Evolutionary conservation across 2,113 vertebrate genomes (phyloP), one percentile per base, ranked within the genome.

Genomic region (Colistium nudipinnis): DNA sequence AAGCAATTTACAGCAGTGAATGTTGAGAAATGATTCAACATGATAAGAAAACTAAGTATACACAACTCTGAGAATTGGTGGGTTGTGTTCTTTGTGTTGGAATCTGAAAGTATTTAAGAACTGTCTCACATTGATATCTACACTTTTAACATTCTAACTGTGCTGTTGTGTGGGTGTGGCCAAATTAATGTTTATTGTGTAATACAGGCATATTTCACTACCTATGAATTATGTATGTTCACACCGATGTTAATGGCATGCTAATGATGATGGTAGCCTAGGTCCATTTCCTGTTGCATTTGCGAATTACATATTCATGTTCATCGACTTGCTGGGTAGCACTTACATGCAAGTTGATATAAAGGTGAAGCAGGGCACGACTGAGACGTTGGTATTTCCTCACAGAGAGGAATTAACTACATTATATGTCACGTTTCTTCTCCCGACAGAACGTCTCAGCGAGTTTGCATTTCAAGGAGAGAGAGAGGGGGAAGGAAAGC

Each of bases 381-480:
- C 20, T 44, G 28, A 73, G 43, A 44, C 0, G n/a, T 5, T 48
- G 35, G 52, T 72, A 70, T 64, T 55, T 75, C 45, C 36, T 67
- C 43, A 25, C 27, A 41, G 45, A 65, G 59, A 63, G 38, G 56
- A 51, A 75, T 48, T 64, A 66, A 60, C 45, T 0, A 52, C 30
- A 57, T 30, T 62, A 64, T 41, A 6, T 63, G 82, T 85, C 80
- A 81, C 70, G 68, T 87, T 73, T n/a, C n/a, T 62, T 9, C 33
- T 78, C 31, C 36, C 47, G 69, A 31, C 76, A 70, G 4, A 68
- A 80, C 76, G 70, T 76, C 67, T 72, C 62, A 36, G 45, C 5
- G 68, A 84, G 83, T 84, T 79, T 74, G 83, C 77, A 78, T 85
- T 82, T 88, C 79, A 87, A 76, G 80, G 80, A 20, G 39, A 76